A percentile compares a stretch with the other conserved stretches of the same genome.
Evolutionary conservation across 2,113 vertebrate species (phyloP).

Genomic region (Todiramphus saurophagus): DNA sequence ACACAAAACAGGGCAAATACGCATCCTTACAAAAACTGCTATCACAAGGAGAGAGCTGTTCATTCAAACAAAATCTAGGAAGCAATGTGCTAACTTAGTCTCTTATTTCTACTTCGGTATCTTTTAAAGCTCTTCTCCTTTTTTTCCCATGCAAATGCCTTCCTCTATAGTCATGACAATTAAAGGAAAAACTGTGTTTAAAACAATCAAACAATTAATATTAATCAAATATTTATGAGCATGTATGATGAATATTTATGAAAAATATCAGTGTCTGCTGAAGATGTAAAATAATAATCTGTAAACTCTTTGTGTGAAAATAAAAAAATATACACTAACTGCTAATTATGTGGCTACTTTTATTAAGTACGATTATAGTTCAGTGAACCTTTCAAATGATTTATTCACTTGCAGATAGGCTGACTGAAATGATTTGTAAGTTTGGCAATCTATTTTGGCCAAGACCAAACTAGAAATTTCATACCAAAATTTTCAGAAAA

Average conservation of each 20-base stretch:
- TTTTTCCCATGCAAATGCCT: background rate
- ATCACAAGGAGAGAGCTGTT: background rate
- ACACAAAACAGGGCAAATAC: background rate
- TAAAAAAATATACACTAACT: background rate
- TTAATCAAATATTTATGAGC: constrained; percentile 45
- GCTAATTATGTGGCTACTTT: background rate
- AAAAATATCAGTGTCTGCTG: background rate
- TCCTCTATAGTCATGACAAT: background rate
- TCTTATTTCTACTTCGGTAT: background rate
- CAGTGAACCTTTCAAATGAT: background rate
- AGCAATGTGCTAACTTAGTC: background rate
- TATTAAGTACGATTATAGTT: background rate
- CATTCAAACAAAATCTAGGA: background rate
- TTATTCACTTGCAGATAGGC: background rate
- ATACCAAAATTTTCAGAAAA: background rate
- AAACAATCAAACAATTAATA: constrained; percentile 53
- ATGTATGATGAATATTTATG: constrained; percentile 42
- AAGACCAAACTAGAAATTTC: background rate
- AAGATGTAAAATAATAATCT: background rate
- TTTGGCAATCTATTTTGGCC: background rate
- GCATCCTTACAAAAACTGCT: background rate
- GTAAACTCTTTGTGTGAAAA: background rate
- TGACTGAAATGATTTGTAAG: background rate
- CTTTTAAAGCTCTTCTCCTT: background rate
- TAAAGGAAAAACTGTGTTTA: background rate